Percentiles rank a stretch among this genome's conserved stretches.
Evolutionary conservation across 2,888 invertebrate genomes (phyloP).

Genomic region (Crocallis elinguaria): DNA sequence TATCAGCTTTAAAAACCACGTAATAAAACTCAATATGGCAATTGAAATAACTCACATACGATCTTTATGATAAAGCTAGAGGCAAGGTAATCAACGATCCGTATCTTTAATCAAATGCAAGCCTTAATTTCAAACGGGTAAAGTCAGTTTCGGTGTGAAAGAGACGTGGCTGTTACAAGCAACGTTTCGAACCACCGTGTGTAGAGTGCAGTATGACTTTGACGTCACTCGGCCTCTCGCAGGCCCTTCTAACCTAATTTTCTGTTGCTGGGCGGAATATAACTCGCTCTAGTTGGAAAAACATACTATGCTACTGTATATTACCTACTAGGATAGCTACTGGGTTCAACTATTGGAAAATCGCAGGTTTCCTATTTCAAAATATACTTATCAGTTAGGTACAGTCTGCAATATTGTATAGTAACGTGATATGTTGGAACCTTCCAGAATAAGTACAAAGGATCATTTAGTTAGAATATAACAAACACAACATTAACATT

Average conservation of each 20-base stretch:
- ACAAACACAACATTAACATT: too few relatives aligned
- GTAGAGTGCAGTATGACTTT: constrained; percentile 60
- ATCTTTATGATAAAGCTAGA: not conserved
- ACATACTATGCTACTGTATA: too few relatives aligned
- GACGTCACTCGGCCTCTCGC: constrained; percentile 61
- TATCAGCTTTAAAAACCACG: constrained; percentile 37
- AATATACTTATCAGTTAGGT: too few relatives aligned
- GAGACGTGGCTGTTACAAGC: not conserved
- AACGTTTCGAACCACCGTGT: constrained; percentile 5
- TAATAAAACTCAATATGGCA: not conserved
- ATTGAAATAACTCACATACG: not conserved
- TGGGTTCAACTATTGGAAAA: too few relatives aligned
- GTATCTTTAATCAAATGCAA: not conserved
- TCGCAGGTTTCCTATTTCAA: too few relatives aligned
- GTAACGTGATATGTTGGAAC: too few relatives aligned
- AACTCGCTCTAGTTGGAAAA: constrained; percentile 13
- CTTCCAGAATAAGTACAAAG: too few relatives aligned
- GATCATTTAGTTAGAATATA: too few relatives aligned
- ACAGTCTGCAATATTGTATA: too few relatives aligned
- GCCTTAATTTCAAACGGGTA: not conserved
- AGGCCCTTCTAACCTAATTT: constrained; percentile 71
- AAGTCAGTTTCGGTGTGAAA: not conserved
- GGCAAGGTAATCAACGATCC: not conserved
- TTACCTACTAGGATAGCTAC: too few relatives aligned
- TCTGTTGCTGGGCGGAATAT: constrained; percentile 68